Evolutionary conservation across 2,888 invertebrate species (phyloP).

Genomic region (Melanostoma mellinum): DNA sequence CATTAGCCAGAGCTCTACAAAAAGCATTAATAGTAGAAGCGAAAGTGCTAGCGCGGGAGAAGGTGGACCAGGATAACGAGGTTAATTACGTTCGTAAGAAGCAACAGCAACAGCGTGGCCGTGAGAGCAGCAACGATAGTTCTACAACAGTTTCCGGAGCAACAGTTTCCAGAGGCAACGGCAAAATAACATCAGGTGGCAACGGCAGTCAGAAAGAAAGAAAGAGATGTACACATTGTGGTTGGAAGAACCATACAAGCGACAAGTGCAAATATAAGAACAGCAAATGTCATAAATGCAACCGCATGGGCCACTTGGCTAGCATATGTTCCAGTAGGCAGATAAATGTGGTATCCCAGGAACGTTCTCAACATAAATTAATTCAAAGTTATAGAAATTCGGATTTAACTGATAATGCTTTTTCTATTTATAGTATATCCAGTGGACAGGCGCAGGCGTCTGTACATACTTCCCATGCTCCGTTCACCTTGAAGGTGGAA

Average conservation of each 20-base stretch:
- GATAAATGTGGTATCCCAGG: background rate
- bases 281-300: conserved; percentile 30
- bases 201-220: conserved; percentile 4
- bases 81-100: background rate
- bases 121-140: background rate
- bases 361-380: background rate
- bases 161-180: too few relatives aligned
- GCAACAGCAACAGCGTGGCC: background rate
- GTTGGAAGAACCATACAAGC: conserved; percentile 37
- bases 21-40: background rate
- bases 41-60: background rate
- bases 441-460: conserved; percentile 12
- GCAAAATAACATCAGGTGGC: too few relatives aligned
- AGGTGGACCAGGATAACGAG: background rate
- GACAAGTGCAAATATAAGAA: conserved; percentile 37
- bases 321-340: conserved; percentile 6
- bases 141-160: too few relatives aligned
- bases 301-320: conserved; percentile 7
- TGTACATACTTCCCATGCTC: conserved; percentile 2
- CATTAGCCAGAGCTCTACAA: background rate
- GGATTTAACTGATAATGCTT: background rate
- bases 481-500: conserved; percentile 1
- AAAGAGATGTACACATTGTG: conserved; percentile 34
- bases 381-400: background rate
- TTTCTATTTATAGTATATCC: conserved; percentile 33